Percentiles rank a stretch among this genome's conserved stretches.
Evolutionary conservation across 2,888 invertebrate genomes (phyloP).

Genomic region (Torymus tubicola): DNA sequence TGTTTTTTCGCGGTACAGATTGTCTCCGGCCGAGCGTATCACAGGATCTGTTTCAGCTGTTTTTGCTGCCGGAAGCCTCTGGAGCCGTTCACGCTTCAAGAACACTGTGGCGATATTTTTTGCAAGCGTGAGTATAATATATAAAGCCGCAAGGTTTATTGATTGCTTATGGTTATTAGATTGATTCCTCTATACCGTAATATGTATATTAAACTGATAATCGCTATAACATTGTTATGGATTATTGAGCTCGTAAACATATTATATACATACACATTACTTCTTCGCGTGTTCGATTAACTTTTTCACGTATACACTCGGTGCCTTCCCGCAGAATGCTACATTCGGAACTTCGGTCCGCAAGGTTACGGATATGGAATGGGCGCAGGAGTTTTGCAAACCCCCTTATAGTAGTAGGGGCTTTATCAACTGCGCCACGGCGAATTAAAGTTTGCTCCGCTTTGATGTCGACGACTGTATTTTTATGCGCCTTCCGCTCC

Average conservation of each 20-base stretch:
- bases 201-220: no score
- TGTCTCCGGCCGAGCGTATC: slow-evolving; percentile 76
- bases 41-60: slow-evolving; percentile 78
- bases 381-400: slow-evolving; percentile 71
- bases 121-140: slow-evolving; percentile 78
- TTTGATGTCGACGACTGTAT: slow-evolving; percentile 24
- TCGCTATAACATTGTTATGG: no score
- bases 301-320: slow-evolving; percentile 15
- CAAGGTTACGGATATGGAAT: slow-evolving; percentile 77
- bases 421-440: slow-evolving; percentile 21
- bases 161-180: no score
- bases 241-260: no score
- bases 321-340: slow-evolving; percentile 75
- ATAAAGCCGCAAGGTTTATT: slow-evolving; percentile 2
- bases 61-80: slow-evolving; percentile 78
- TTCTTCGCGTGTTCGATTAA: no score
- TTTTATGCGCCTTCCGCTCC: not conserved
- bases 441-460: slow-evolving; percentile 33
- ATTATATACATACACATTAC: no score
- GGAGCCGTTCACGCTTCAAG: slow-evolving; percentile 77
- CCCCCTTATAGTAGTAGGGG: slow-evolving; percentile 56
- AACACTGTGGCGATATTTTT: slow-evolving; percentile 78
- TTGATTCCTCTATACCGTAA: no score
- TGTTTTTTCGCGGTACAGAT: slow-evolving; percentile 62
- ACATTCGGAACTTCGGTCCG: slow-evolving; percentile 77